These are phyloP conservation scores for Arrhamphus sclerolepis DNA, from an alignment of 2,797 vertebrate species.

Conservation along the genomic window DNA sequence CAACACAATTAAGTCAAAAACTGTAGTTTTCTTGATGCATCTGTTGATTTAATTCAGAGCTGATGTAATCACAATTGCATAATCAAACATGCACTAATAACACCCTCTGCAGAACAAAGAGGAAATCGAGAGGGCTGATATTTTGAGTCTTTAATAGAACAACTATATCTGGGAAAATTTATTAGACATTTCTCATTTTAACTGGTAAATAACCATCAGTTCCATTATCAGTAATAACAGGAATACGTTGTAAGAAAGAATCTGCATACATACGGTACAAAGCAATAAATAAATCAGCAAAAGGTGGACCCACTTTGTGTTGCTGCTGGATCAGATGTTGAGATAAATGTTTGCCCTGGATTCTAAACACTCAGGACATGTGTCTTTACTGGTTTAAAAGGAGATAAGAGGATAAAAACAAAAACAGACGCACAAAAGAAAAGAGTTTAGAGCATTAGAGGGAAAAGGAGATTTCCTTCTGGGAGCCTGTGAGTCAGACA, in stretches of 20 bases:
- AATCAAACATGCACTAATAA: not conserved
- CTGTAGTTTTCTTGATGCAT: not conserved
- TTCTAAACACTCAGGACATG: conserved; percentile 1
- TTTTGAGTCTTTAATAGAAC: too few relatives aligned
- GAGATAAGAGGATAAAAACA: not conserved
- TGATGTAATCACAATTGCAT: not conserved
- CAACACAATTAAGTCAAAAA: not conserved
- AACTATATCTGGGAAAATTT: too few relatives aligned
- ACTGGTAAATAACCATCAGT: not conserved
- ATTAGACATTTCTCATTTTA: too few relatives aligned
- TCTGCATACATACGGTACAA: not conserved
- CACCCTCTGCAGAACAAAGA: not conserved
- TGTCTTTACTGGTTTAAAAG: not conserved
- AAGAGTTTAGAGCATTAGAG: conserved; percentile 10
- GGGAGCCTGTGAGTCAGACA: conserved; percentile 31
- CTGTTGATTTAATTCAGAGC: not conserved
- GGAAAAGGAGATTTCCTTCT: conserved; percentile 14
- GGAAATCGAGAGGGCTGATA: too few relatives aligned
- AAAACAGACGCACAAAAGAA: not conserved
- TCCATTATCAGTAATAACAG: not conserved
- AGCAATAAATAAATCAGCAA: not conserved
- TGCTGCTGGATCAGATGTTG: conserved; percentile 1
- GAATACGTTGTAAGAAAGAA: not conserved
- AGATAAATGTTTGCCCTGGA: conserved; percentile 1
- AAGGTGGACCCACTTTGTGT: not conserved